These are phyloP conservation scores for Coboldia fuscipes DNA, from an alignment of 1,140 invertebrate genomes.

Conservation along the genomic window DNA sequence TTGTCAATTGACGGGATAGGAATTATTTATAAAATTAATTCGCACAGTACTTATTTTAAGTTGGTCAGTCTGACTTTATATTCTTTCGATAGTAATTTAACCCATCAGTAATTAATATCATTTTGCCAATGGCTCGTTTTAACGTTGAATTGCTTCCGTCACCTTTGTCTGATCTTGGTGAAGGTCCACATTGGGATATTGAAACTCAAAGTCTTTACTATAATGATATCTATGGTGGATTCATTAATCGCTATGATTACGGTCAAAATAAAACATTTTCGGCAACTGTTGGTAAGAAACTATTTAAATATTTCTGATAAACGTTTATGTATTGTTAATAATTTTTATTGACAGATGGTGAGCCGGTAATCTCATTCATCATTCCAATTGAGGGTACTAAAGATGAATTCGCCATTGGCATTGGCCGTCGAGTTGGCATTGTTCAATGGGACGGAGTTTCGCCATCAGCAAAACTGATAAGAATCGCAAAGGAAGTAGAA, in stretches of 20 bases:
- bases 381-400: constrained; percentile 1
- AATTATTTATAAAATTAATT: too few species aligned
- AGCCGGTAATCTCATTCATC: not conserved
- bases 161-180: constrained; percentile 18
- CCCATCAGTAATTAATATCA: too few species aligned
- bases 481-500: not conserved
- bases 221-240: constrained; percentile 14
- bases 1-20: too few species aligned
- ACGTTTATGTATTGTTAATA: not conserved
- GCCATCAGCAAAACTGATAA: not conserved
- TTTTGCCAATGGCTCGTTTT: not conserved
- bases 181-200: constrained; percentile 39
- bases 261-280: constrained; percentile 1
- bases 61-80: too few species aligned
- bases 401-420: constrained; percentile 2
- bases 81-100: too few species aligned
- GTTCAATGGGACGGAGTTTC: constrained; percentile 2
- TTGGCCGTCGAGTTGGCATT: not conserved
- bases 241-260: constrained; percentile 3
- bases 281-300: constrained; percentile 1
- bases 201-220: constrained; percentile 28
- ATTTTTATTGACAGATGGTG: not conserved
- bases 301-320: not conserved
- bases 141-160: not conserved
- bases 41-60: too few species aligned